Evolutionary conservation across 2,797 vertebrate species (phyloP), one percentile per base, ranked within the genome.

Genomic region (Brotula barbata): DNA sequence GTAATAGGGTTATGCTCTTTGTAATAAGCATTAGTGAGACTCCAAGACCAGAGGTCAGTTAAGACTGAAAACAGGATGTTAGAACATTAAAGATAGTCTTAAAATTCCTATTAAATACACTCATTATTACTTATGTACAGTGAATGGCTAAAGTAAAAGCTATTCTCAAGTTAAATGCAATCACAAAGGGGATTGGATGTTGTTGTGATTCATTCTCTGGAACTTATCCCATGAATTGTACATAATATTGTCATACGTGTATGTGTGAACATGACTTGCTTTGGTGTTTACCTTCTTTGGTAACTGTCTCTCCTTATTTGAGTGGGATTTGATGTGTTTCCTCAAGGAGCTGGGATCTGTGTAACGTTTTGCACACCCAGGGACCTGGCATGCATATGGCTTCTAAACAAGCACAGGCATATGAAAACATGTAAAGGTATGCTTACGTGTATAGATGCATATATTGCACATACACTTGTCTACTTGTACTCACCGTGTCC

Each of bases 291-390:
- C 96, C 95, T 98, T 98, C 89, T 99, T 98, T 64, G 94, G 89
- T 64, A 91, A 89, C 81, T 98, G 96, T 33, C 94, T 93, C 64
- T 98, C 95, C 92, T 94, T 95, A 64, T 88, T 91, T 23, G 95
- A 94, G 87, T 99, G 97, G 17, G 95, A 94, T 83, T 98, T 99
- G 78, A 98, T 90, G 1, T 99, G 97, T 76, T 99, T 99, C 85
- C 97, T 92, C 73, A 99, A 81, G 56, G 97, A 99, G 88, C 97
- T 99, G 65, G 97, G 97, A 76, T 99, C 97, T 57, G 97, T 99
- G 83, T 99, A 99, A 42, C 97, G 93, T 85, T 99, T 99, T 53
- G 83, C 80, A 77, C 97, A 99, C 78, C 96, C 96, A 36, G 93
- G 95, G 85, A 98, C 92, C 88, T 98, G 96, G 89, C 97, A 99